phyloP scores from a whole-genome alignment of 2,888 invertebrate genomes.

The Trileptium ribeirensis region DNA sequence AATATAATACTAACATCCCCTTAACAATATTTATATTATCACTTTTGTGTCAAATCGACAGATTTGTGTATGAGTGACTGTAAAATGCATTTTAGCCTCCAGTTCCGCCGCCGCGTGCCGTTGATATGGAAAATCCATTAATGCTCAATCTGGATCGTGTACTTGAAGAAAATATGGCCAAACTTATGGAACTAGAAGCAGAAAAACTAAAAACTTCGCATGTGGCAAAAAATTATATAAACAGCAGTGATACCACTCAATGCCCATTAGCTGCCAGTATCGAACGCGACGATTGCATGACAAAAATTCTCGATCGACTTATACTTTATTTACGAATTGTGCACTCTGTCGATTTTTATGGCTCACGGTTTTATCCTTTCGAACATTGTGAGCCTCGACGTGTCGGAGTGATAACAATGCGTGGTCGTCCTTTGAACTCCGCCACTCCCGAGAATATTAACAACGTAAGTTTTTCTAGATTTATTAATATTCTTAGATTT shows the following conservation, averaged over 20 bases:
- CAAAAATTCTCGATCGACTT: constrained; percentile 62
- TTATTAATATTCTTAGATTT: too few relatives aligned
- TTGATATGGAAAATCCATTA: constrained; percentile 23
- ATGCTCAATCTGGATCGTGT: constrained; percentile 23
- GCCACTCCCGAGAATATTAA: constrained; percentile 26
- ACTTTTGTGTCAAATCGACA: too few relatives aligned
- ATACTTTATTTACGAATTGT: constrained; percentile 86
- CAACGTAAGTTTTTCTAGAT: not conserved
- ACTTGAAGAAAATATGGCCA: not conserved
- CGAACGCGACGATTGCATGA: constrained; percentile 28
- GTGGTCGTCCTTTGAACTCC: constrained; percentile 6
- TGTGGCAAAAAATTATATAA: not conserved
- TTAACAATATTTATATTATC: too few relatives aligned
- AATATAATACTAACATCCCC: too few relatives aligned
- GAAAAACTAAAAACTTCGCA: not conserved
- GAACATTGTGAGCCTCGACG: constrained; percentile 25
- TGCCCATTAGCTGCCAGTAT: not conserved
- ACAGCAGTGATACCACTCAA: not conserved
- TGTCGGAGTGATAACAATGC: constrained; percentile 26
- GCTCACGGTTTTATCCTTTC: constrained; percentile 49
- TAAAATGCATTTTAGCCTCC: too few relatives aligned
- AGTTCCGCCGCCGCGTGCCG: not conserved
- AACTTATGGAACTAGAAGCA: not conserved
- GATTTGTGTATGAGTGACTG: too few relatives aligned
- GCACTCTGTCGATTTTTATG: constrained; percentile 95